Evolutionary conservation across 2,797 vertebrate species (phyloP).

Genomic region (Gymnothorax reevesii): DNA sequence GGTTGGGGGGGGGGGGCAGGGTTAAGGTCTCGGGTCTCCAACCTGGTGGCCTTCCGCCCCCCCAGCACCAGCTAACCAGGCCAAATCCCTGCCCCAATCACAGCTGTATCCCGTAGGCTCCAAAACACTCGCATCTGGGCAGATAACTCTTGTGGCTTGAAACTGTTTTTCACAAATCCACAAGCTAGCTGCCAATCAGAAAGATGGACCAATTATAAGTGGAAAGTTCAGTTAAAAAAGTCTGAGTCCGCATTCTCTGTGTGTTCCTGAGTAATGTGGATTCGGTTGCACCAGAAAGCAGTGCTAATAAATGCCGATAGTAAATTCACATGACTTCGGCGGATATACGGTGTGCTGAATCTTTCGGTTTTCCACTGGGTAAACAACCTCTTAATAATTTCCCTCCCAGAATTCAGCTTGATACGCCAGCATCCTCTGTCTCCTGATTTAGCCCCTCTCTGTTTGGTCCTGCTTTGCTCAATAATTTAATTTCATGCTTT

Average conservation of each 20-base stretch:
- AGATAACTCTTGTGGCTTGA: too few relatives aligned
- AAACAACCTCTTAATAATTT: background rate
- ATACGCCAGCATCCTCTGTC: background rate
- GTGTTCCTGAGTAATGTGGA: too few relatives aligned
- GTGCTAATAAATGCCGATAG: too few relatives aligned
- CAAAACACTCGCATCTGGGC: background rate
- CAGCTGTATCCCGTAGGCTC: slow-evolving; percentile 3
- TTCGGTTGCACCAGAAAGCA: too few relatives aligned
- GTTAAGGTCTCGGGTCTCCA: background rate
- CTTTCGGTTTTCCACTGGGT: background rate
- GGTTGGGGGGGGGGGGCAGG: too few relatives aligned
- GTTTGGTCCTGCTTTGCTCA: background rate
- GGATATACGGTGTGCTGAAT: too few relatives aligned
- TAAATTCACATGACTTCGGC: too few relatives aligned
- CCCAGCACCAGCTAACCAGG: background rate
- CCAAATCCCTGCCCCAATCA: background rate
- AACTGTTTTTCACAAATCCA: background rate
- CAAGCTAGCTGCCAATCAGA: too few relatives aligned
- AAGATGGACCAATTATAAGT: too few relatives aligned
- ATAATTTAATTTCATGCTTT: background rate
- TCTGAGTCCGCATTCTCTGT: too few relatives aligned
- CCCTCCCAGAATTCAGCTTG: background rate
- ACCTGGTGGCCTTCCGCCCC: background rate
- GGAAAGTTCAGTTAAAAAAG: too few relatives aligned
- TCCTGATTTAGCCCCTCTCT: background rate